Conservation (phyloP, 2,888 invertebrate species). For the Fragum fragum region DNA sequence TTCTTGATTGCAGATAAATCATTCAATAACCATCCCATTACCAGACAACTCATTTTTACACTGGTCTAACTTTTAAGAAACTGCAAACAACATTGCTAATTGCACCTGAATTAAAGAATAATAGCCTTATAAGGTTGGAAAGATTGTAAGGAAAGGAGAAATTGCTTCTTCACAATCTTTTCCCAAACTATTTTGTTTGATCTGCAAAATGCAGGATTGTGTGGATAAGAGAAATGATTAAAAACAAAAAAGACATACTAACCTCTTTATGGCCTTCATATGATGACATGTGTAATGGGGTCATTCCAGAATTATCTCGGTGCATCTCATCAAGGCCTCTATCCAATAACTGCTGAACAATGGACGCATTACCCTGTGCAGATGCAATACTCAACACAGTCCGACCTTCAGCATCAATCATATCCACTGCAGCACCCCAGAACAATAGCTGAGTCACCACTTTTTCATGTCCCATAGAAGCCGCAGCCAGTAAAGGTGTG, state of each 20-base stretch:
- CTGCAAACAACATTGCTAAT: too few species aligned
- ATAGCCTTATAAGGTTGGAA: too few species aligned
- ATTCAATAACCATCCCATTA: too few species aligned
- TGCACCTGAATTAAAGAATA: too few species aligned
- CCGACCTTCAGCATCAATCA: conserved; percentile 97
- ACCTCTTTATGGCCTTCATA: conserved; percentile 96
- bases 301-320: conserved; percentile 97
- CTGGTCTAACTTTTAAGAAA: too few species aligned
- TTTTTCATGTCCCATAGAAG: conserved; percentile 95
- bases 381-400: conserved; percentile 90
- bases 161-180: too few species aligned
- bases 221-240: too few species aligned
- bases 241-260: not conserved
- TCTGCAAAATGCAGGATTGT: too few species aligned
- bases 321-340: conserved; percentile 90
- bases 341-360: conserved; percentile 93
- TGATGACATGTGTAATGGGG: conserved; percentile 97
- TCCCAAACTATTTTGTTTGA: too few species aligned
- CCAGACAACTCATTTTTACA: too few species aligned
- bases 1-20: too few species aligned
- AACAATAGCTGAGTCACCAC: conserved; percentile 95
- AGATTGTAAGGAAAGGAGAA: too few species aligned
- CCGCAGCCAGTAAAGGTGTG: conserved; percentile 89
- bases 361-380: conserved; percentile 90
- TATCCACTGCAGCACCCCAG: conserved; percentile 98